These are phyloP conservation scores for Diarsia brunnea DNA, from an alignment of 2,888 invertebrate genomes.

Conservation along the genomic window DNA sequence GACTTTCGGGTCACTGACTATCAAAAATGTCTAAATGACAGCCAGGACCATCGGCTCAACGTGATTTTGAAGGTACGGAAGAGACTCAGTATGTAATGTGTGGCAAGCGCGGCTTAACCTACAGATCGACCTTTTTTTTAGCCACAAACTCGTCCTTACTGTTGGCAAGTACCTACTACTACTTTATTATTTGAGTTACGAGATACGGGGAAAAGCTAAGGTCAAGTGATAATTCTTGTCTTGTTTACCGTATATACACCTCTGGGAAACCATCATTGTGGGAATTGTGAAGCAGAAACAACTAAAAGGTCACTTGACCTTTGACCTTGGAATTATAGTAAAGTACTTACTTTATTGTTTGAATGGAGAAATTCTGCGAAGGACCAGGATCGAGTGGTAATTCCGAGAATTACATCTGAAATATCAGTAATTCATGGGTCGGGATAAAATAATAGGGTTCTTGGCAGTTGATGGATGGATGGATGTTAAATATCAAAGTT, in stretches of 20 bases:
- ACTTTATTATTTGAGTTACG: neutral
- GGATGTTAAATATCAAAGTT: neutral
- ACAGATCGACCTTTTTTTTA: neutral
- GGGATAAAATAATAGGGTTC: neutral
- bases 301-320: constrained; percentile 12
- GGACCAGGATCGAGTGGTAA: neutral
- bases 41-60: neutral
- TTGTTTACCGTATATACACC: neutral
- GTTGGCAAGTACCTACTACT: neutral
- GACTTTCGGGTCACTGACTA: neutral
- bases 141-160: neutral
- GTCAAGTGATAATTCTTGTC: neutral
- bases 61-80: neutral
- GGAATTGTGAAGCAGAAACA: constrained; percentile 14
- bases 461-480: neutral
- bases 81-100: neutral
- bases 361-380: neutral
- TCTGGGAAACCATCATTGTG: neutral
- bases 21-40: neutral
- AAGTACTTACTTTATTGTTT: neutral
- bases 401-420: neutral
- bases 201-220: neutral
- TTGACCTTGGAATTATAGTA: neutral
- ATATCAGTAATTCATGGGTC: neutral
- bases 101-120: neutral